Conservation (phyloP, 2,797 vertebrate species). For the Holocentrus rufus region DNA sequence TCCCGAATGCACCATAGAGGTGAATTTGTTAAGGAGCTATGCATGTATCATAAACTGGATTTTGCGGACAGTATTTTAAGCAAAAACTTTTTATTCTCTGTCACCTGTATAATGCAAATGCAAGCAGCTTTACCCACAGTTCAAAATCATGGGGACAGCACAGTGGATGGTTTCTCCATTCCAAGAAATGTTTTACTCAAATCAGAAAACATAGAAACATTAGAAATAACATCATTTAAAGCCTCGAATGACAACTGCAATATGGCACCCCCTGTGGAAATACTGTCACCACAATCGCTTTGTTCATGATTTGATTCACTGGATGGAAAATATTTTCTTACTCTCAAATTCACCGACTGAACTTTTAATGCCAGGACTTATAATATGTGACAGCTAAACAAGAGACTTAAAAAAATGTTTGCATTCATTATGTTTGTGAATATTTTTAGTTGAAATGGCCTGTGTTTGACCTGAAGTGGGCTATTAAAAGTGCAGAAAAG, state of each 20-base stretch:
- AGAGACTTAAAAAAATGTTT: conserved; percentile 59
- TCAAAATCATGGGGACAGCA: not conserved
- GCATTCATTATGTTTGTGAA: conserved; percentile 69
- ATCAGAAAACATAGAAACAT: not conserved
- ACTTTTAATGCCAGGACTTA: conserved; percentile 22
- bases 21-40: not conserved
- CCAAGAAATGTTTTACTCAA: not conserved
- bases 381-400: conserved; percentile 50
- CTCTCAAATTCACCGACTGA: not conserved
- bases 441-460: conserved; percentile 68
- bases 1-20: too few species aligned
- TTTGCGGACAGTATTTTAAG: conserved; percentile 5
- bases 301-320: conserved; percentile 46
- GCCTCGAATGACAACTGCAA: not conserved
- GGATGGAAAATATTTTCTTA: conserved; percentile 17
- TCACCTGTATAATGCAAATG: not conserved
- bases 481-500: conserved; percentile 61
- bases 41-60: not conserved
- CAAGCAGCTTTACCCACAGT: not conserved
- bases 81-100: not conserved
- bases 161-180: not conserved
- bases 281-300: conserved; percentile 40
- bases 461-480: conserved; percentile 12
- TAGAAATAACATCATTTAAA: conserved; percentile 26
- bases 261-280: conserved; percentile 46